A percentile compares a stretch with the other conserved stretches of the same genome.
Conservation (phyloP, 2,797 vertebrate genomes). For the Huso huso region DNA sequence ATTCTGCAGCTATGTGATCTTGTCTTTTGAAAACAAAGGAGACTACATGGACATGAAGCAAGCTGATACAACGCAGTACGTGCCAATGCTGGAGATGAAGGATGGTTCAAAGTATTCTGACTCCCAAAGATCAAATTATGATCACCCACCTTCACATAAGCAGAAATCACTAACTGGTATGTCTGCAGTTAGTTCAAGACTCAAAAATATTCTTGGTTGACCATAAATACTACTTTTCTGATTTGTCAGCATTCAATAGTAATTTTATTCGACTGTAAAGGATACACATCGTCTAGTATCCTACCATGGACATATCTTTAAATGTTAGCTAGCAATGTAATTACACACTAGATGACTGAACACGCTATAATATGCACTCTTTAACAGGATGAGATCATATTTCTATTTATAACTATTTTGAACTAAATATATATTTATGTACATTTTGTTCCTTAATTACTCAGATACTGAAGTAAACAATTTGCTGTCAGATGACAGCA, state of each 20-base stretch:
- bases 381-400: slow-evolving; percentile 2
- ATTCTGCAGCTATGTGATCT: slow-evolving; percentile 81
- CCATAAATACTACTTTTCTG: neutral
- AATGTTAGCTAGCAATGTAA: slow-evolving; percentile 4
- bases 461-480: slow-evolving; percentile 76
- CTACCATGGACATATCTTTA: neutral
- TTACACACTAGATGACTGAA: slow-evolving; percentile 4
- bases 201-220: neutral
- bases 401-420: slow-evolving; percentile 12
- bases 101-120: slow-evolving; percentile 83
- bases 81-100: slow-evolving; percentile 93
- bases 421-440: slow-evolving; percentile 1
- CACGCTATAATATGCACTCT: neutral
- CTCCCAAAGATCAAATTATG: slow-evolving; percentile 81
- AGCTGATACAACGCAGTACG: slow-evolving; percentile 86
- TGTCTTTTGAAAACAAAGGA: slow-evolving; percentile 91
- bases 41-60: slow-evolving; percentile 99
- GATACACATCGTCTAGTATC: neutral
- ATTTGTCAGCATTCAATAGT: slow-evolving; percentile 17
- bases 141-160: slow-evolving; percentile 81
- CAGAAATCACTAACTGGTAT: slow-evolving; percentile 72
- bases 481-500: slow-evolving; percentile 77
- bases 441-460: slow-evolving; percentile 16
- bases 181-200: slow-evolving; percentile 2
- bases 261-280: neutral